phyloP scores from a whole-genome alignment of 2,888 invertebrate genomes.

The Ochlodes sylvanus region DNA sequence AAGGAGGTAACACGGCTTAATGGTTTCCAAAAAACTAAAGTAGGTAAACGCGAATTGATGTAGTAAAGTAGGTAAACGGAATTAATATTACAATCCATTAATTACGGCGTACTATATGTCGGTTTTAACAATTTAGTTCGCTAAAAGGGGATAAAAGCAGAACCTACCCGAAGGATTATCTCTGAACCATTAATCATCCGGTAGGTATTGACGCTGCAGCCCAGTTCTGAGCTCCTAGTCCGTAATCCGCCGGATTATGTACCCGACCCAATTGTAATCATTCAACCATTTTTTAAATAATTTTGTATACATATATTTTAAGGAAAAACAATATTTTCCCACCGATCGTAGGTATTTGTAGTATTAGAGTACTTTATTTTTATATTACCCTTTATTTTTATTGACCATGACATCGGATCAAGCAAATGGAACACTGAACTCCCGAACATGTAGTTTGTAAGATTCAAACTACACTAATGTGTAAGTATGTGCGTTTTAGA shows the following conservation, averaged over 20 bases:
- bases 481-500: too few species aligned
- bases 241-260: slow-evolving; percentile 60
- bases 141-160: slow-evolving; percentile 46
- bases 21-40: too few species aligned
- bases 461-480: too few species aligned
- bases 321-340: not conserved
- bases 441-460: too few species aligned
- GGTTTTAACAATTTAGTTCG: slow-evolving; percentile 23
- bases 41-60: too few species aligned
- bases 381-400: too few species aligned
- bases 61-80: too few species aligned
- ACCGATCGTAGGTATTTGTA: too few species aligned
- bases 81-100: slow-evolving; percentile 13
- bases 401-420: too few species aligned
- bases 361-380: too few species aligned
- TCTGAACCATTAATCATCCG: slow-evolving; percentile 69
- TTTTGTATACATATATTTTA: not conserved
- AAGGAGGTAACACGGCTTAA: too few species aligned
- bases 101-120: slow-evolving; percentile 4
- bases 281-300: slow-evolving; percentile 33
- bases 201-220: slow-evolving; percentile 60
- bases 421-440: too few species aligned
- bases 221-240: slow-evolving; percentile 51
- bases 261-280: slow-evolving; percentile 48
- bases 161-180: slow-evolving; percentile 61